Conservation (phyloP, 2,113 vertebrate species). For the Orthochromis malagaraziensis region DNA sequence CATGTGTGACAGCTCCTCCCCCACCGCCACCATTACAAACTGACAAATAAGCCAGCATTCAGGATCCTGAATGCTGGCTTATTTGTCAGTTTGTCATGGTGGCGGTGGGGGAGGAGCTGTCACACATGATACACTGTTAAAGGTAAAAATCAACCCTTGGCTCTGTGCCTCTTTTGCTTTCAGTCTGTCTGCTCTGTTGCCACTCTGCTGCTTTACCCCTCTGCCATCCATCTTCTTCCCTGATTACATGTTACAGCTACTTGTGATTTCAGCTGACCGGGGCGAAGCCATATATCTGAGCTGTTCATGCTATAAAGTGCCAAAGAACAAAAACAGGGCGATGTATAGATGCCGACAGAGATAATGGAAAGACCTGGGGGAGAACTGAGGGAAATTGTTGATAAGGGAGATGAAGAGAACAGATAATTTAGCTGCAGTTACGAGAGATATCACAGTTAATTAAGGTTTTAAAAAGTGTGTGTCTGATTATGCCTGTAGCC, state of each 20-base stretch:
- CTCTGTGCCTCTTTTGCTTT: background rate
- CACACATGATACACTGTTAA: background rate
- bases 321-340: background rate
- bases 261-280: conserved; percentile 39
- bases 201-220: background rate
- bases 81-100: background rate
- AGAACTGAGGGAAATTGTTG: background rate
- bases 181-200: background rate
- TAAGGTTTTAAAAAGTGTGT: background rate
- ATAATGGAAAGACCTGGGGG: background rate
- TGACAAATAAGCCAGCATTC: too few species aligned
- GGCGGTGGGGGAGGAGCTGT: background rate
- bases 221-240: conserved; percentile 25
- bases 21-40: too few species aligned
- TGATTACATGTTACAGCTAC: conserved; percentile 25
- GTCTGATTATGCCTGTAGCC: background rate
- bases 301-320: background rate
- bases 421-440: conserved; percentile 37
- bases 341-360: background rate
- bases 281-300: conserved; percentile 22
- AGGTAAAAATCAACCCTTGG: background rate
- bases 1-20: too few species aligned
- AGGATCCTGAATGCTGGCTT: conserved; percentile 5
- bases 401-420: conserved; percentile 15
- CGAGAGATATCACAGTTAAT: conserved; percentile 34